phyloP scores from a whole-genome alignment of 2,888 invertebrate species.

The Trissonchulus latispiculum region DNA sequence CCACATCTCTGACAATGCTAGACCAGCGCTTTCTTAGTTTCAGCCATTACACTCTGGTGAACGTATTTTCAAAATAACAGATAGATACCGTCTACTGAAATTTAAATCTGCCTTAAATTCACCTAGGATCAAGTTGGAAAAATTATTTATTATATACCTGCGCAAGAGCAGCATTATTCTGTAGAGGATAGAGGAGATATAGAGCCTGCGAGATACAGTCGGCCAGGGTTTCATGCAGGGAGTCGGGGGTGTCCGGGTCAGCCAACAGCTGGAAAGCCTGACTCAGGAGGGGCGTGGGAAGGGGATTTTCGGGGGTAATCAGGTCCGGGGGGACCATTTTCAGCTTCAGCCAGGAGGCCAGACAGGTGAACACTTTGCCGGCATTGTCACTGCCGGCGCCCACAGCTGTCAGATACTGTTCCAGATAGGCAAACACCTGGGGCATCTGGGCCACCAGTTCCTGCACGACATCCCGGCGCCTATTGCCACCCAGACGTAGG shows the following conservation, averaged over 20 bases:
- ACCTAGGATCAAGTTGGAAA: too few relatives aligned
- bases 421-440: slow-evolving; percentile 66
- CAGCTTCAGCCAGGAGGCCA: slow-evolving; percentile 71
- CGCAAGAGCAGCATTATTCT: not conserved
- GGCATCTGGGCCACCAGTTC: slow-evolving; percentile 66
- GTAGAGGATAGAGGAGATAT: slow-evolving; percentile 52
- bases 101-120: too few relatives aligned
- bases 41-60: too few relatives aligned
- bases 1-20: too few relatives aligned
- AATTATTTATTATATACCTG: too few relatives aligned
- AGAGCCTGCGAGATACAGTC: slow-evolving; percentile 78
- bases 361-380: slow-evolving; percentile 62
- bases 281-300: slow-evolving; percentile 45
- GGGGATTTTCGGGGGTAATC: slow-evolving; percentile 62
- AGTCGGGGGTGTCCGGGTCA: slow-evolving; percentile 40
- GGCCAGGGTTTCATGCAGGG: slow-evolving; percentile 74
- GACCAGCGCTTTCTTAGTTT: too few relatives aligned
- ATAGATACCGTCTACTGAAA: too few relatives aligned
- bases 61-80: too few relatives aligned
- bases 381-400: not conserved
- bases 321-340: slow-evolving; percentile 56
- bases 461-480: slow-evolving; percentile 69
- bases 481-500: slow-evolving; percentile 68
- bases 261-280: slow-evolving; percentile 46
- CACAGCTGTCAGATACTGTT: slow-evolving; percentile 33